phyloP scores from a whole-genome alignment of 1,140 invertebrate species.

The Tetramorium alpestre region DNA sequence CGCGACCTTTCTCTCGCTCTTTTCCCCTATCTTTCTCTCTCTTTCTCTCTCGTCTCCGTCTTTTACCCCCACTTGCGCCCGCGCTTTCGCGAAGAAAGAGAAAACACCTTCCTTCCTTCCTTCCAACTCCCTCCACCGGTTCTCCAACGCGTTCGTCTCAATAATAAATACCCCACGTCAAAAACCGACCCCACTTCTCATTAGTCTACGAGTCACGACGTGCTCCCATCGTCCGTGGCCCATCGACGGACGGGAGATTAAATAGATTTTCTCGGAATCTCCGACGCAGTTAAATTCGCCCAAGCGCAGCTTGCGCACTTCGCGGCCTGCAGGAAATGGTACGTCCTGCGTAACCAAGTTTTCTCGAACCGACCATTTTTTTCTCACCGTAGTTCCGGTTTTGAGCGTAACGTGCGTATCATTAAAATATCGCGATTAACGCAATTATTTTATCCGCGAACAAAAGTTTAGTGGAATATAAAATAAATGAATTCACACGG shows the following conservation, averaged over 20 bases:
- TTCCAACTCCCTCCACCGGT: constrained; percentile 15
- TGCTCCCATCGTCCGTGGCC: constrained; percentile 16
- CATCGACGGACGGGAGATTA: constrained; percentile 70
- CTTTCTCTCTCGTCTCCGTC: not conserved
- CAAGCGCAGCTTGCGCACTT: constrained; percentile 47
- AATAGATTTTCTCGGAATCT: constrained; percentile 70
- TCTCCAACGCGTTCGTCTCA: constrained; percentile 46
- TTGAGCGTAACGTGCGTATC: not conserved
- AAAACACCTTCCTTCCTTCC: constrained; percentile 5
- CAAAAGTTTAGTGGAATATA: not conserved
- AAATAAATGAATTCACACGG: not conserved
- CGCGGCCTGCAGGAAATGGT: constrained; percentile 40
- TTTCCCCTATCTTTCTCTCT: constrained; percentile 14
- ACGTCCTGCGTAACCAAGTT: constrained; percentile 1
- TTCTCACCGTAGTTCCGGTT: not conserved
- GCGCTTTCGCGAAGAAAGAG: constrained; percentile 47
- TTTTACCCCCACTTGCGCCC: constrained; percentile 30
- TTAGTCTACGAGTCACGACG: constrained; percentile 58
- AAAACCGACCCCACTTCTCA: constrained; percentile 61
- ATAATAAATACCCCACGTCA: constrained; percentile 72
- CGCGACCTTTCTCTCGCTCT: constrained; percentile 62
- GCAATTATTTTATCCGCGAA: not conserved
- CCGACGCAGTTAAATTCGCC: constrained; percentile 62
- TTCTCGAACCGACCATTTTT: constrained; percentile 31
- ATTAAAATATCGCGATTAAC: not conserved